Percentiles rank a stretch among this genome's conserved stretches.
Evolutionary conservation across 2,797 vertebrate genomes (phyloP).

Genomic region (Diplodus puntazzo): DNA sequence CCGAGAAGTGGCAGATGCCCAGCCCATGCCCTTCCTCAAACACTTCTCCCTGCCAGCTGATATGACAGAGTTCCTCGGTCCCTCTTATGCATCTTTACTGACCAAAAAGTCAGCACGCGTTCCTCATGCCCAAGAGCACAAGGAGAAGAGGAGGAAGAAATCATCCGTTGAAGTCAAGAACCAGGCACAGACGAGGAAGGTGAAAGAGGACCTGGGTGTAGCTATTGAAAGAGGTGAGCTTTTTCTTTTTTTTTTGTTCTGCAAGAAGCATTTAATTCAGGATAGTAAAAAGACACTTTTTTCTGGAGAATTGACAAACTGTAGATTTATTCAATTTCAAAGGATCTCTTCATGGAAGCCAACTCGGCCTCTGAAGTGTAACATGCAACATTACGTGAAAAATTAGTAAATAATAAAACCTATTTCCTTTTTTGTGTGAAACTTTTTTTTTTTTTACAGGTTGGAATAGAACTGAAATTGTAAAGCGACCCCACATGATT

Average conservation of each 20-base stretch:
- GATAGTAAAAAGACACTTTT: background rate
- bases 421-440: no score
- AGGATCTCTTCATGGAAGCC: no score
- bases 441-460: no score
- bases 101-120: background rate
- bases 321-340: no score
- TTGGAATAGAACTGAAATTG: no score
- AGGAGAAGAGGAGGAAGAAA: background rate
- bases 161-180: background rate
- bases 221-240: constrained; percentile 65
- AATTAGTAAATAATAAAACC: no score
- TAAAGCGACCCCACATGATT: no score
- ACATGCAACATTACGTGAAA: background rate
- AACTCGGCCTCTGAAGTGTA: background rate
- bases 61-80: constrained; percentile 71
- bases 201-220: constrained; percentile 76
- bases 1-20: constrained; percentile 57
- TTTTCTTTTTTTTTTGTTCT: constrained; percentile 8
- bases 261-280: background rate
- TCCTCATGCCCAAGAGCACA: background rate
- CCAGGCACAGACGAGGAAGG: background rate
- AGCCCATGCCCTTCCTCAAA: constrained; percentile 81
- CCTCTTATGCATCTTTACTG: constrained; percentile 41
- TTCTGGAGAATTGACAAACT: no score
- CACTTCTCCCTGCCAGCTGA: constrained; percentile 75